Evolutionary conservation across 1,140 invertebrate species (phyloP), one percentile per base, ranked within the genome.

Genomic region (Drosophila sechellia): DNA sequence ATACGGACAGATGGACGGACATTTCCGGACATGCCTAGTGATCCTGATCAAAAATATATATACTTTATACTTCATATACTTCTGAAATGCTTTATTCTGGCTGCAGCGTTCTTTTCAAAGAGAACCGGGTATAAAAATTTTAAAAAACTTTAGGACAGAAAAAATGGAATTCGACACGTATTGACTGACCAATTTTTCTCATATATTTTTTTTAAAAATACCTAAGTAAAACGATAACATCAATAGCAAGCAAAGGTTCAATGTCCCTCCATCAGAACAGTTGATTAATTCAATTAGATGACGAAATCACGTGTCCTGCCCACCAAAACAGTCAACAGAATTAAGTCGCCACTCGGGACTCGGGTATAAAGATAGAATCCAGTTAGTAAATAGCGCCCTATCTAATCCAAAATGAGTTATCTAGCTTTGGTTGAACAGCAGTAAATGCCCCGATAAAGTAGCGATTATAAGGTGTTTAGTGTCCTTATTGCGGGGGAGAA

Each of bases 391-490:
- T 45, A 65, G 64, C 37, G 15, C 13, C 37, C 20, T 68, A 68
- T 68, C 64, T 68, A 68, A 65, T 68, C 60, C 64, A 5, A 50
- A 34, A 63, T 40, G 46, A 66, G 60, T 68, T 68, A 68, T 68
- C 64, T 65, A 37, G 39, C 60, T 42, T 20, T 61, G 20, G 22
- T 25, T 35, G 31, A 37, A 13, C 27, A 10, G 53, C 13, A 39
- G 34, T 13, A 27, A 61, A 61, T 64, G 37, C 27, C 60, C 64
- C 64, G 64, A 68, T 68, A 68, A 68, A 59, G 60, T 43, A 27
- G 60, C 60, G 64, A 68, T 68, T 68, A 68, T 68, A 37, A 68
- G 46, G 46, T 63, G 60, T 45, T 68, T 68, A 52, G 64, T 64
- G 58, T 25, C 27, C 56, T 61, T 11, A 35, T 42, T 42, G 15